Conservation (phyloP, 2,113 vertebrate species). For the Oryzias woworae region DNA sequence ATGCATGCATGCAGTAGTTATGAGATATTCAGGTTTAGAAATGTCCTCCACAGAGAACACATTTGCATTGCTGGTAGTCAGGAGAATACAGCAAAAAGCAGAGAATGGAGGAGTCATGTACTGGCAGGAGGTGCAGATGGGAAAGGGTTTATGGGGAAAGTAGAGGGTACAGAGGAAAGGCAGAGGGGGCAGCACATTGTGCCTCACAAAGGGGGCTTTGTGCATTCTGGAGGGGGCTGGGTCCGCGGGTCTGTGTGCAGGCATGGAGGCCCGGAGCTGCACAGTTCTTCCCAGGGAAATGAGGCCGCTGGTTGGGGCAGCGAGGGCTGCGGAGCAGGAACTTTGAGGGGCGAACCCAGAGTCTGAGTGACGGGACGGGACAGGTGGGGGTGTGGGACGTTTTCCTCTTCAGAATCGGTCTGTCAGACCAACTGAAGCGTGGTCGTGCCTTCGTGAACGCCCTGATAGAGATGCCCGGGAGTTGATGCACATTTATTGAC, state of each 20-base stretch:
- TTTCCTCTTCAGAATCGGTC: constrained; percentile 20
- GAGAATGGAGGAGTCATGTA: constrained; percentile 19
- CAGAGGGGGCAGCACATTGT: constrained; percentile 68
- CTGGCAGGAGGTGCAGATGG: constrained; percentile 27
- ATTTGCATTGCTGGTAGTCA: too few relatives aligned
- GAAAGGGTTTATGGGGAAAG: constrained; percentile 54
- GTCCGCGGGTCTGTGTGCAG: constrained; percentile 43
- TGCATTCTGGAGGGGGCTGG: constrained; percentile 64
- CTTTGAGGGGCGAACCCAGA: constrained; percentile 31
- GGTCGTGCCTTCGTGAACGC: constrained; percentile 11
- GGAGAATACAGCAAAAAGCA: constrained; percentile 9
- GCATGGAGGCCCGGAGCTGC: constrained; percentile 28
- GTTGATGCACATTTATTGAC: constrained; percentile 33
- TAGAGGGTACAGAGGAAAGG: constrained; percentile 56
- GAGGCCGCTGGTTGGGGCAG: constrained; percentile 49
- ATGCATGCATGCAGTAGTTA: too few relatives aligned
- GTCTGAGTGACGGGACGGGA: constrained; percentile 69
- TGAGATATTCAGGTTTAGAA: too few relatives aligned
- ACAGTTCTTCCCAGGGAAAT: constrained; percentile 56
- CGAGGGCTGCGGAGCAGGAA: constrained; percentile 16
- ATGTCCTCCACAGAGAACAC: too few relatives aligned
- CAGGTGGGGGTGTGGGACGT: constrained; percentile 25
- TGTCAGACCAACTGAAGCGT: constrained; percentile 34
- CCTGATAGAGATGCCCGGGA: constrained; percentile 1
- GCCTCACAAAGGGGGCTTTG: constrained; percentile 74